Percentiles rank a stretch among this genome's conserved stretches.
Evolutionary conservation across 2,888 invertebrate species (phyloP).

Genomic region (Athrips mouffetella): DNA sequence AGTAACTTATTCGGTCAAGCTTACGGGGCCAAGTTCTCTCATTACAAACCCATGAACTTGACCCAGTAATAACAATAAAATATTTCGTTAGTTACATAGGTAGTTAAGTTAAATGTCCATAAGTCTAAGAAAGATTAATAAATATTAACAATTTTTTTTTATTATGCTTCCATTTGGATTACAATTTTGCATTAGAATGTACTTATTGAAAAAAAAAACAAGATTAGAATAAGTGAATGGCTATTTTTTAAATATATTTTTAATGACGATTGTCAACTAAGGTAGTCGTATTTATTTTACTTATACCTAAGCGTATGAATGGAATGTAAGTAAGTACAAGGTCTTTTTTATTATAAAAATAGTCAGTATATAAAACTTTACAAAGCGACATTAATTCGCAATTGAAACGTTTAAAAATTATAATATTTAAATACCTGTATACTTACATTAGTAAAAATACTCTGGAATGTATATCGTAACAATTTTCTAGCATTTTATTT

Average conservation of each 20-base stretch:
- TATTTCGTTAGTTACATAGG: conserved; percentile 67
- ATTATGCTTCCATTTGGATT: conserved; percentile 23
- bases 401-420: too few relatives aligned
- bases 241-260: neutral
- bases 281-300: neutral
- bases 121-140: conserved; percentile 60
- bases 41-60: conserved; percentile 32
- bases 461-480: neutral
- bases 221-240: conserved; percentile 2
- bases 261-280: neutral
- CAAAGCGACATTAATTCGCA: too few relatives aligned
- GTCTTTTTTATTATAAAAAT: neutral
- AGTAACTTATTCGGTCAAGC: conserved; percentile 64
- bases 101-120: conserved; percentile 47
- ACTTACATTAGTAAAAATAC: neutral
- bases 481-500: conserved; percentile 7
- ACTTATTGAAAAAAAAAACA: conserved; percentile 26
- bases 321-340: conserved; percentile 15
- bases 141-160: conserved; percentile 68
- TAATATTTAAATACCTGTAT: neutral
- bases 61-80: conserved; percentile 58
- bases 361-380: neutral
- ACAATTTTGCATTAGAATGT: conserved; percentile 31
- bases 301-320: conserved; percentile 18
- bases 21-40: conserved; percentile 42